Conservation (phyloP, 30 jellyfish, hydroid and myxozoan species). For the Sanderia malayensis region DNA sequence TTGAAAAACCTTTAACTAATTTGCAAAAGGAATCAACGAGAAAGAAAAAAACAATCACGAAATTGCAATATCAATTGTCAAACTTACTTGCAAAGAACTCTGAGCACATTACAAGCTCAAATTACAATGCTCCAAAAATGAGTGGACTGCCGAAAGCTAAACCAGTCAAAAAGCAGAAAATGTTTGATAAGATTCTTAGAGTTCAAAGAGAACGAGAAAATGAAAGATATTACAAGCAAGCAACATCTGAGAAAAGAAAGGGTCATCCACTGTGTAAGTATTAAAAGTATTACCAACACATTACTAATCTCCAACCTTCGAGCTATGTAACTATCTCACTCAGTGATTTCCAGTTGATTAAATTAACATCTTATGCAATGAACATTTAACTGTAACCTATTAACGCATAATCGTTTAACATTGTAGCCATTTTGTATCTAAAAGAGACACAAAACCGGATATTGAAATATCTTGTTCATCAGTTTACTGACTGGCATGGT, state of each 20-base stretch:
- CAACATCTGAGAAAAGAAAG: not conserved
- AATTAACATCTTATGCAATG: too few relatives aligned
- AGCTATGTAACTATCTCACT: too few relatives aligned
- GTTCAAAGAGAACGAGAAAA: slow-evolving; percentile 42
- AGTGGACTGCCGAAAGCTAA: not conserved
- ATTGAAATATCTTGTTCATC: slow-evolving; percentile 33
- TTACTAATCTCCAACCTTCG: too few relatives aligned
- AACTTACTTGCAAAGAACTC: slow-evolving; percentile 43
- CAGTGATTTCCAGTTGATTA: too few relatives aligned
- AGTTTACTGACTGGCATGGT: slow-evolving; percentile 68
- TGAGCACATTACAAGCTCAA: not conserved
- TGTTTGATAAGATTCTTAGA: slow-evolving; percentile 38
- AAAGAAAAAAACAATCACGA: not conserved
- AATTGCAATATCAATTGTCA: slow-evolving; percentile 39
- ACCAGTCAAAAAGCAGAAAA: slow-evolving; percentile 14
- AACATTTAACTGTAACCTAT: not conserved
- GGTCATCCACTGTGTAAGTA: slow-evolving; percentile 54
- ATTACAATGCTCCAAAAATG: not conserved
- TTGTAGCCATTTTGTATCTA: slow-evolving; percentile 37
- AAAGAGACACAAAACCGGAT: slow-evolving; percentile 13
- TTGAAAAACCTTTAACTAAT: not conserved
- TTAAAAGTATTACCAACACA: too few relatives aligned
- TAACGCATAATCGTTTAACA: not conserved
- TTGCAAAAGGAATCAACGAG: not conserved
- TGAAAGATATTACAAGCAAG: slow-evolving; percentile 15